Evolutionary conservation across 2,888 invertebrate species (phyloP).

Genomic region (Lasioglossum calceatum): DNA sequence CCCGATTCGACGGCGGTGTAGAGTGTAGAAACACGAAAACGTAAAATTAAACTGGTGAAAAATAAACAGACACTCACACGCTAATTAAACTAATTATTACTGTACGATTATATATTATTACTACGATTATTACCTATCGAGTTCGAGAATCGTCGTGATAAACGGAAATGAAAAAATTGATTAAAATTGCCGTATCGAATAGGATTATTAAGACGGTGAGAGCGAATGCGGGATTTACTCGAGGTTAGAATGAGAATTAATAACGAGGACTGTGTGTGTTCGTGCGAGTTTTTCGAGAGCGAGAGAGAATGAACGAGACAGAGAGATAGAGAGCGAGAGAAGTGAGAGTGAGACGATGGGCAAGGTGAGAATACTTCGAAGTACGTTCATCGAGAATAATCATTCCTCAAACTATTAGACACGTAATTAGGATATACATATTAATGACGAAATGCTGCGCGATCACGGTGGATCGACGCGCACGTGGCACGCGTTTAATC

Average conservation of each 20-base stretch:
- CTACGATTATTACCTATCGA: conserved; percentile 82
- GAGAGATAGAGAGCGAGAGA: not conserved
- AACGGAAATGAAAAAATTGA: conserved; percentile 62
- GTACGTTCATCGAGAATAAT: conserved; percentile 72
- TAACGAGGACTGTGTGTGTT: conserved; percentile 34
- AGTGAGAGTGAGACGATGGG: conserved; percentile 23
- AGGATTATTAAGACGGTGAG: conserved; percentile 30
- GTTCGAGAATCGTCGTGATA: conserved; percentile 83
- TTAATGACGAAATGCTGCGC: conserved; percentile 64
- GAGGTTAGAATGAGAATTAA: conserved; percentile 46
- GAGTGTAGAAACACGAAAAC: conserved; percentile 6
- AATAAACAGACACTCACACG: conserved; percentile 65
- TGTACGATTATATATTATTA: conserved; percentile 77
- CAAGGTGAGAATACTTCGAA: conserved; percentile 55
- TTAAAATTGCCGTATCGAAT: conserved; percentile 63
- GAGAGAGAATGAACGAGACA: conserved; percentile 25
- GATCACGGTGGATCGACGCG: conserved; percentile 13
- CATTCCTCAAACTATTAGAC: conserved; percentile 80
- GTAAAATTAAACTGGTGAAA: conserved; percentile 37
- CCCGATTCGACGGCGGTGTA: conserved; percentile 8
- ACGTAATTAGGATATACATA: conserved; percentile 75
- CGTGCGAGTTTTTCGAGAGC: conserved; percentile 52
- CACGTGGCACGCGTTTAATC: conserved; percentile 35
- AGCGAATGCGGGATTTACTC: conserved; percentile 38
- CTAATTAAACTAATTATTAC: conserved; percentile 81